A percentile compares a stretch with the other conserved stretches of the same genome.
phyloP scores from a whole-genome alignment of 2,113 vertebrate species.

The Tetrao urogallus region DNA sequence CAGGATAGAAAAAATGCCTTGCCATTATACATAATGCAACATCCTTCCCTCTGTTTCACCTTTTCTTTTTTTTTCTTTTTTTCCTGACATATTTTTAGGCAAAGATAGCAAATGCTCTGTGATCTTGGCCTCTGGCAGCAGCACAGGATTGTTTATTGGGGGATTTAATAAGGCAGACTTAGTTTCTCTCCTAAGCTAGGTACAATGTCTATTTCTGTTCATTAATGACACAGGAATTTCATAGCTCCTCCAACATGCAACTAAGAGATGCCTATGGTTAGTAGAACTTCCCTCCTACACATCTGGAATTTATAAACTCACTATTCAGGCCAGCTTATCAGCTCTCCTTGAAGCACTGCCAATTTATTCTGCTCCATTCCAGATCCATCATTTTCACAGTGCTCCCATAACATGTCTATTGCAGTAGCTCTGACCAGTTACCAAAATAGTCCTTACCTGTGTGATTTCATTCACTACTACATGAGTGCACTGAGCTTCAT shows the following conservation, averaged over 20 bases:
- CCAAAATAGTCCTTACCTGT: conserved; percentile 66
- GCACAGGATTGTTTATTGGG: neutral
- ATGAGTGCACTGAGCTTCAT: conserved; percentile 87
- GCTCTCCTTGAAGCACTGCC: neutral
- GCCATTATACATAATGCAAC: neutral
- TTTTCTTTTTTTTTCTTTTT: neutral
- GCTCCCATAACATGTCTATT: neutral
- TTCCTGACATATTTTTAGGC: neutral
- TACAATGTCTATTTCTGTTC: neutral
- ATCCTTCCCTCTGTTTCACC: neutral
- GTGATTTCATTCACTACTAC: conserved; percentile 86
- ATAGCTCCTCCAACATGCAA: neutral
- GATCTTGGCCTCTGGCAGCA: conserved; percentile 1
- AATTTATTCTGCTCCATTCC: neutral
- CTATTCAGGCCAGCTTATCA: neutral
- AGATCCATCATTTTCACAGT: neutral
- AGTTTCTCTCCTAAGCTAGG: neutral
- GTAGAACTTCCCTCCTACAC: neutral
- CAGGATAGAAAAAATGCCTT: neutral
- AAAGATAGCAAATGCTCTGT: neutral
- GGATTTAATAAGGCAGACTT: conserved; percentile 5
- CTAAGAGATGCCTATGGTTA: neutral
- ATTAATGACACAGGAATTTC: neutral
- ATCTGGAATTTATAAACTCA: neutral
- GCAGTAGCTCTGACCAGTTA: neutral